These are phyloP conservation scores for Heterodera carotae DNA, from an alignment of 1,140 invertebrate species.

Conservation along the genomic window DNA sequence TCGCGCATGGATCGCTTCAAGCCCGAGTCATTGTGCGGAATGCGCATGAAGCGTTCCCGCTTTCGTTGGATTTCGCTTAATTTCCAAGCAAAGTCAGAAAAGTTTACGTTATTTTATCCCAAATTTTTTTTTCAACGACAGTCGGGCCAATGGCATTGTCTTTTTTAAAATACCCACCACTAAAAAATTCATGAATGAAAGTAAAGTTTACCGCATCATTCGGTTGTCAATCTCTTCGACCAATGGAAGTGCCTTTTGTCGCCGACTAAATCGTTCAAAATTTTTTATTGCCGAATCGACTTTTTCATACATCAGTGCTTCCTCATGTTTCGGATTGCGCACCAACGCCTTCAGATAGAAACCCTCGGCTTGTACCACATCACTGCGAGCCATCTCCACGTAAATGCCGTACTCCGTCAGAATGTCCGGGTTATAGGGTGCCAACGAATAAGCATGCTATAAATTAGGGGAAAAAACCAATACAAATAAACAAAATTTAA, in stretches of 20 bases:
- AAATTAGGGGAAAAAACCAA: background rate
- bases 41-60: constrained; percentile 77
- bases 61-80: constrained; percentile 79
- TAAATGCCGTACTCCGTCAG: constrained; percentile 90
- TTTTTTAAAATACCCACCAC: too few relatives aligned
- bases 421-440: constrained; percentile 86
- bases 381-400: constrained; percentile 80
- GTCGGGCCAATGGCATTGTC: too few relatives aligned
- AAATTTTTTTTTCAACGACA: too few relatives aligned
- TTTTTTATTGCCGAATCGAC: background rate
- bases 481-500: background rate
- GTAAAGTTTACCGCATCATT: constrained; percentile 71
- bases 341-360: constrained; percentile 81
- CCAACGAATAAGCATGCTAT: constrained; percentile 80
- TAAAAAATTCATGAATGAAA: too few relatives aligned
- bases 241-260: constrained; percentile 79
- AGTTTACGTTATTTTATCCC: background rate
- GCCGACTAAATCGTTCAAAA: constrained; percentile 69
- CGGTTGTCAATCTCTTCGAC: constrained; percentile 86
- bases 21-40: constrained; percentile 78
- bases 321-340: constrained; percentile 79
- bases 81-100: background rate
- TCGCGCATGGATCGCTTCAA: constrained; percentile 85
- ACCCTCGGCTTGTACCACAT: constrained; percentile 85
- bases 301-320: constrained; percentile 71